These are phyloP conservation scores for Enhydra lutris DNA, from an alignment of 2,113 vertebrate genomes.

Conservation along the genomic window DNA sequence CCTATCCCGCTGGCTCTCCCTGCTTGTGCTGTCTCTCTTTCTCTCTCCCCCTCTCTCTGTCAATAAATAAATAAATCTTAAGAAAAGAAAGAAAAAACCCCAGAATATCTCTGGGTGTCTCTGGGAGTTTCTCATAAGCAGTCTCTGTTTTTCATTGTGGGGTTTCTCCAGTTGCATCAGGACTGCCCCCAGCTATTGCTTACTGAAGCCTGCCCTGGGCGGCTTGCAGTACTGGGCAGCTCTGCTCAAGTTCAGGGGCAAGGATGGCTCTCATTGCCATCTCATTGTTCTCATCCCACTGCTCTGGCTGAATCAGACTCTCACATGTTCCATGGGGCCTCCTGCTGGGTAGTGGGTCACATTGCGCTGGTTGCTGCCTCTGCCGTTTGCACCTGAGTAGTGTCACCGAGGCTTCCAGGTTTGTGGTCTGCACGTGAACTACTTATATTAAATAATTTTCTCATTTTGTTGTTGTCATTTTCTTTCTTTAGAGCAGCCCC, in stretches of 20 bases:
- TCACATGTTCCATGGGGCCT: fast-evolving
- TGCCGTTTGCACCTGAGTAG: neutral
- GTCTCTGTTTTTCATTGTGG: neutral
- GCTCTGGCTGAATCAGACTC: neutral
- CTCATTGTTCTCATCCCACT: neutral
- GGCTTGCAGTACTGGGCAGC: neutral
- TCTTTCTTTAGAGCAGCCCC: neutral
- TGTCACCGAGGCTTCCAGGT: neutral
- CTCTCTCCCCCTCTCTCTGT: no score
- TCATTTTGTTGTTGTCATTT: neutral
- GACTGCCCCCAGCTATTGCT: neutral
- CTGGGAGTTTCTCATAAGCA: neutral
- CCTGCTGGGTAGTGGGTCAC: neutral
- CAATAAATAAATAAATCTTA: no score
- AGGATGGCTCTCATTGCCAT: no score
- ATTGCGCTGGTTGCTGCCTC: neutral
- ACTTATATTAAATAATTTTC: neutral
- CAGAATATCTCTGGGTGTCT: neutral
- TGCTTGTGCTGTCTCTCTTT: no score
- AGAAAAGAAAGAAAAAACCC: no score
- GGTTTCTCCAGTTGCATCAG: neutral
- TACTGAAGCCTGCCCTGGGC: no score
- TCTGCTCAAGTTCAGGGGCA: neutral
- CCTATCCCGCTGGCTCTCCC: no score
- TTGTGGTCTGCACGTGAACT: neutral